Percentiles rank a stretch among this genome's conserved stretches.
phyloP scores from a whole-genome alignment of 2,113 vertebrate genomes.

The Vulpes ferrilata region DNA sequence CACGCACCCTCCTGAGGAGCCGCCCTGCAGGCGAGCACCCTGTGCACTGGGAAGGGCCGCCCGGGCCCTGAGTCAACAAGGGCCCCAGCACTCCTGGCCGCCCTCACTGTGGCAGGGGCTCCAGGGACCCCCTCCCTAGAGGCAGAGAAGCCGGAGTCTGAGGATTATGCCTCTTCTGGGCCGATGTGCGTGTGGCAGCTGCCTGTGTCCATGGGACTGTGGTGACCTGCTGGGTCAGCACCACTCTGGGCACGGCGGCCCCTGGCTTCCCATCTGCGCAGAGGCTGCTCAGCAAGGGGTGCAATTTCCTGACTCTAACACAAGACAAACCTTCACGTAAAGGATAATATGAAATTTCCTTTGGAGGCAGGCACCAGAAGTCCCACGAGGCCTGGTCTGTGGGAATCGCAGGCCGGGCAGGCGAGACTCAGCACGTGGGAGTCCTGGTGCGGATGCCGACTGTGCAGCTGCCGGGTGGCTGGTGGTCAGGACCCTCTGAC shows the following conservation, averaged over 20 bases:
- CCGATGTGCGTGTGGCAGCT: neutral
- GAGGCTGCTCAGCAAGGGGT: constrained; percentile 50
- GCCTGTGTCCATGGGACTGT: neutral
- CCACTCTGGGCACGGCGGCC: neutral
- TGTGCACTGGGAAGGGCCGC: neutral
- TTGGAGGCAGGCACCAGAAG: constrained; percentile 38
- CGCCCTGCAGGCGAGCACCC: neutral
- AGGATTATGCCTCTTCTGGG: fast-evolving
- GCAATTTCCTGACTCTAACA: constrained; percentile 71
- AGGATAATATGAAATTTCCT: constrained; percentile 68
- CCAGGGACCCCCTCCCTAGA: neutral
- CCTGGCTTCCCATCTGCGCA: constrained; percentile 55
- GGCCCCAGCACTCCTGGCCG: too few species aligned
- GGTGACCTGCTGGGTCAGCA: neutral
- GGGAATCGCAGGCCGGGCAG: neutral
- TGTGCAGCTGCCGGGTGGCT: neutral
- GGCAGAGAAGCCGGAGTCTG: neutral
- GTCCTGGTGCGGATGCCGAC: fast-evolving
- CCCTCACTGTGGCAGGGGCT: too few species aligned
- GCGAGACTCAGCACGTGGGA: too few species aligned
- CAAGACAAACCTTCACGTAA: constrained; percentile 71
- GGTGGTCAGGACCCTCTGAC: neutral
- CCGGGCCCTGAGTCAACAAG: fast-evolving
- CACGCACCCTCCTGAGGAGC: neutral
- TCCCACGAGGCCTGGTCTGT: constrained; percentile 13